A percentile compares a stretch with the other conserved stretches of the same genome.
phyloP scores from a whole-genome alignment of 2,113 vertebrate genomes.

The Sander vitreus region DNA sequence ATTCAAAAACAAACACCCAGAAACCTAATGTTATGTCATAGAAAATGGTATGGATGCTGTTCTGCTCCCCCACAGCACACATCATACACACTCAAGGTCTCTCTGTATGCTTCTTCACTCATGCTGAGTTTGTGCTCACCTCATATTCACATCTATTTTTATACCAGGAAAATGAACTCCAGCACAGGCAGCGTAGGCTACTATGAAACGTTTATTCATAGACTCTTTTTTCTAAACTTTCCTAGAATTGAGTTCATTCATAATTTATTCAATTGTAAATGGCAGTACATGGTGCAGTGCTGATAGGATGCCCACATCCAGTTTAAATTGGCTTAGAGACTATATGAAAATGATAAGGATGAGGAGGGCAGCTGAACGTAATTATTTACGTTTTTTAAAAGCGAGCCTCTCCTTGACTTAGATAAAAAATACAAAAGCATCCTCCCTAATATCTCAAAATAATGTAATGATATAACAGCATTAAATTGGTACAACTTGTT shows the following conservation, averaged over 20 bases:
- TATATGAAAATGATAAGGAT: background rate
- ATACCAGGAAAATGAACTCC: conserved; percentile 39
- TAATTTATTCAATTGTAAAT: conserved; percentile 25
- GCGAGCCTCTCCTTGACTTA: background rate
- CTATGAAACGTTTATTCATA: conserved; percentile 57
- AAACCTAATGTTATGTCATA: conserved; percentile 53
- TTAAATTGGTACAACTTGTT: too few relatives aligned
- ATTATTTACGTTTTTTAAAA: background rate
- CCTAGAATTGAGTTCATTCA: conserved; percentile 45
- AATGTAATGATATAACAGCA: background rate
- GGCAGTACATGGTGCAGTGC: background rate
- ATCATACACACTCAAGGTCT: conserved; percentile 1
- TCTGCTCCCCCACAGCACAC: conserved; percentile 13
- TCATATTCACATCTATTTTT: conserved; percentile 61
- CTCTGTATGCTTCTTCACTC: conserved; percentile 38
- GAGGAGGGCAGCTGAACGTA: background rate
- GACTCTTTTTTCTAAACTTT: conserved; percentile 31
- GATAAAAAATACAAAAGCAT: background rate
- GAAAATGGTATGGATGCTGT: conserved; percentile 29
- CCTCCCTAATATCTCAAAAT: background rate
- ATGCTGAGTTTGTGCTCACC: conserved; percentile 38
- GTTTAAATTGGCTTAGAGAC: background rate
- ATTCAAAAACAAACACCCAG: conserved; percentile 42
- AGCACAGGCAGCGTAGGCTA: conserved; percentile 6
- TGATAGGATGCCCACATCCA: background rate